A percentile compares a stretch with the other conserved stretches of the same genome.
These are phyloP conservation scores for Stegophylla sp. DNA, from an alignment of 2,888 invertebrate genomes.

Conservation along the genomic window DNA sequence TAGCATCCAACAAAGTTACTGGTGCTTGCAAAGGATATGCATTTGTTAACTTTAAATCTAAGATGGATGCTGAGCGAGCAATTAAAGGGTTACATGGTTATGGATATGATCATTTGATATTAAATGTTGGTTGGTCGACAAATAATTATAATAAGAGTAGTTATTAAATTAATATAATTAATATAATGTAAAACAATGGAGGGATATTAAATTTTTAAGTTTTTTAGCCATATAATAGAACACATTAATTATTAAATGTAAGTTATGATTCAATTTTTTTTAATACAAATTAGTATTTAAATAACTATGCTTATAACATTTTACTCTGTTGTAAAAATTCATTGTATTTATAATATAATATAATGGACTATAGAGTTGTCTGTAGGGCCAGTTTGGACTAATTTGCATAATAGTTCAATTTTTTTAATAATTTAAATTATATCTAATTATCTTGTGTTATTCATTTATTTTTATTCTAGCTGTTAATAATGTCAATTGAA, in stretches of 20 bases:
- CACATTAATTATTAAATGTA: neutral
- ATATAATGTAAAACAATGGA: neutral
- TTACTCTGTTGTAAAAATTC: neutral
- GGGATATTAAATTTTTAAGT: neutral
- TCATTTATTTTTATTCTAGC: no score
- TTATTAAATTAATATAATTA: constrained; percentile 14
- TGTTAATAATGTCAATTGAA: no score
- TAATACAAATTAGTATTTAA: neutral
- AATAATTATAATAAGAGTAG: constrained; percentile 65
- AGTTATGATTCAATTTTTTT: neutral
- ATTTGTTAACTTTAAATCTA: constrained; percentile 93
- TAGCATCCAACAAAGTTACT: constrained; percentile 91
- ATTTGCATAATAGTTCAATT: no score
- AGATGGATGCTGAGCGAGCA: constrained; percentile 90
- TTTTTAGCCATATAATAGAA: neutral
- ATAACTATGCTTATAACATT: neutral
- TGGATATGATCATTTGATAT: constrained; percentile 96
- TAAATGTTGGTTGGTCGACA: constrained; percentile 98
- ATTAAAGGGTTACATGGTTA: constrained; percentile 88
- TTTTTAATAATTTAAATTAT: no score
- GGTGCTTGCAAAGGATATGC: constrained; percentile 96
- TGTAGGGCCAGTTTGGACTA: no score
- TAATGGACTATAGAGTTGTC: no score
- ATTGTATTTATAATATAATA: neutral
- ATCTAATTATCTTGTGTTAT: no score